Evolutionary conservation across 2,888 invertebrate species (phyloP).

Genomic region (Ectemnius lituratus): DNA sequence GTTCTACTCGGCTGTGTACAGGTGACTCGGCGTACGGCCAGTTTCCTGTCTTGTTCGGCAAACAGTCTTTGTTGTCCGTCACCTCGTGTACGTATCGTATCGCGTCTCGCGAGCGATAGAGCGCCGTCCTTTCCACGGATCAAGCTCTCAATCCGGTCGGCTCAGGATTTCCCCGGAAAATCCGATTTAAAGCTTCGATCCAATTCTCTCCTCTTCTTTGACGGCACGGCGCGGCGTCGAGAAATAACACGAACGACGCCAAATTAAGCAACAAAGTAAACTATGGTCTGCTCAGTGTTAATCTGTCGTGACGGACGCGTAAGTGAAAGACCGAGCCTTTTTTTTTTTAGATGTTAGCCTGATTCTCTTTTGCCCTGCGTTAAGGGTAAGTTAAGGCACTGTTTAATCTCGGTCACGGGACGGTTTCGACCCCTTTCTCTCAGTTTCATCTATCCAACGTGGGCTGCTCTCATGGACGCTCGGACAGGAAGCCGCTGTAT

Average conservation of each 20-base stretch:
- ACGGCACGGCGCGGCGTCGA: not conserved
- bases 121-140: too few relatives aligned
- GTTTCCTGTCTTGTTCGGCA: conserved; percentile 35
- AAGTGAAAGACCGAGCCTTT: not conserved
- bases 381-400: not conserved
- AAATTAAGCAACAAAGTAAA: conserved; percentile 6
- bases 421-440: conserved; percentile 21
- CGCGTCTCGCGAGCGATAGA: too few relatives aligned
- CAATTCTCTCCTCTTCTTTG: too few relatives aligned
- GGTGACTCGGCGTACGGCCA: conserved; percentile 35
- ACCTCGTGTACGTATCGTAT: not conserved
- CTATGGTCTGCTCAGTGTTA: conserved; percentile 3
- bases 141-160: too few relatives aligned
- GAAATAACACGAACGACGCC: not conserved
- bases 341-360: not conserved
- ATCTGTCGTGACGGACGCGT: conserved; percentile 3
- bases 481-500: conserved; percentile 31
- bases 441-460: conserved; percentile 8
- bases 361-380: not conserved
- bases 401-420: conserved; percentile 40
- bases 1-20: not conserved
- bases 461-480: conserved; percentile 21
- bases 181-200: too few relatives aligned
- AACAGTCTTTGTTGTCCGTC: conserved; percentile 27
- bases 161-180: too few relatives aligned